Percentiles rank a stretch among this genome's conserved stretches.
phyloP scores from a whole-genome alignment of 2,113 vertebrate genomes.

The Cottus gobio region DNA sequence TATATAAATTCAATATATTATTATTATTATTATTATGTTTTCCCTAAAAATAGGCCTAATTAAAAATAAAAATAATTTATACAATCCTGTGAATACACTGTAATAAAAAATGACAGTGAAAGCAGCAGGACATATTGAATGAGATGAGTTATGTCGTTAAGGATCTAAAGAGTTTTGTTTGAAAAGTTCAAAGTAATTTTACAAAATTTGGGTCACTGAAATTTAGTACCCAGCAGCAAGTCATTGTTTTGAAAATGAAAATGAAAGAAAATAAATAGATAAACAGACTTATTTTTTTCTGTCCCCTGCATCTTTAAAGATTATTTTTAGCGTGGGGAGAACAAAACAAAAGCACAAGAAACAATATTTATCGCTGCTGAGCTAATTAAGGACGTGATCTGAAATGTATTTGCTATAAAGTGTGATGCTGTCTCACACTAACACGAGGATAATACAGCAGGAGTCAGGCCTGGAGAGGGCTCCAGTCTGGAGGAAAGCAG shows the following conservation, averaged over 20 bases:
- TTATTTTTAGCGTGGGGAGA: constrained; percentile 52
- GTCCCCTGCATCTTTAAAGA: constrained; percentile 62
- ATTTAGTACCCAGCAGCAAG: constrained; percentile 66
- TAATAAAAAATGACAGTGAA: constrained; percentile 37
- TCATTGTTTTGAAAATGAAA: constrained; percentile 65
- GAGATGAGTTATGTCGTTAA: constrained; percentile 40
- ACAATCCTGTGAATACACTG: constrained; percentile 63
- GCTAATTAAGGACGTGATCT: constrained; percentile 77
- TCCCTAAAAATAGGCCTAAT: constrained; percentile 55
- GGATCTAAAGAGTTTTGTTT: constrained; percentile 63
- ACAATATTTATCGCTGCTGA: constrained; percentile 62
- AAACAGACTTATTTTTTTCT: constrained; percentile 23
- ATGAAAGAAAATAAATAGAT: constrained; percentile 61
- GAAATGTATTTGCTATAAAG: constrained; percentile 65
- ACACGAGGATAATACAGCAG: constrained; percentile 72
- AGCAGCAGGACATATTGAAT: constrained; percentile 35
- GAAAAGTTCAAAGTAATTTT: constrained; percentile 80
- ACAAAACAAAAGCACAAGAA: constrained; percentile 58
- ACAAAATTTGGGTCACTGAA: constrained; percentile 70
- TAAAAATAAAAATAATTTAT: constrained; percentile 68
- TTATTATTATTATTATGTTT: too few relatives aligned
- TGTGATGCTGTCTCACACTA: constrained; percentile 64
- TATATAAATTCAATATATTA: too few relatives aligned
- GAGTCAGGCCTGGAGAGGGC: constrained; percentile 66
- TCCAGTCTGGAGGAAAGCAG: constrained; percentile 70